Conservation (phyloP, 2,888 invertebrate genomes). For the Diplazon laetatorius region DNA sequence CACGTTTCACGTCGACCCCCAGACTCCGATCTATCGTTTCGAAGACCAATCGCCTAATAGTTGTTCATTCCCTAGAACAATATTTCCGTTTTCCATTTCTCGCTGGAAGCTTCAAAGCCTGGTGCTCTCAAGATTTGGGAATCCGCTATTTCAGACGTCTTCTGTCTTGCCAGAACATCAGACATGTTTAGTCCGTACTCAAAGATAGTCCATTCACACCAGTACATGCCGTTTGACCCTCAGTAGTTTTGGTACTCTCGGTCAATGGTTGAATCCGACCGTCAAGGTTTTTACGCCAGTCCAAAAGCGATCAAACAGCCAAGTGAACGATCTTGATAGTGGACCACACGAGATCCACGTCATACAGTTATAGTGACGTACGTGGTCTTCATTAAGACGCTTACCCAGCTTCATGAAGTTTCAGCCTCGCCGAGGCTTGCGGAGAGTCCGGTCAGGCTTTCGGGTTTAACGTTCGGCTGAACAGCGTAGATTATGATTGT, state of each 20-base stretch:
- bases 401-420: slow-evolving; percentile 34
- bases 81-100: slow-evolving; percentile 1
- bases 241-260: not conserved
- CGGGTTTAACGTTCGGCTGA: slow-evolving; percentile 40
- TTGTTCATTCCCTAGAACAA: not conserved
- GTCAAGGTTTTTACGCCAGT: slow-evolving; percentile 39
- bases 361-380: slow-evolving; percentile 4
- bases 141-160: slow-evolving; percentile 1
- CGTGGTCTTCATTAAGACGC: slow-evolving; percentile 33
- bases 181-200: slow-evolving; percentile 14
- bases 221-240: not conserved
- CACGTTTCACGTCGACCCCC: slow-evolving; percentile 39
- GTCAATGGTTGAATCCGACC: slow-evolving; percentile 6
- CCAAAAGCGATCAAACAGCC: slow-evolving; percentile 13
- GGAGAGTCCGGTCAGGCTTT: not conserved
- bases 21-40: not conserved
- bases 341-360: not conserved
- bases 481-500: slow-evolving; percentile 41
- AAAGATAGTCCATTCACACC: not conserved
- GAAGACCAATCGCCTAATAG: not conserved
- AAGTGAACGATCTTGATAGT: not conserved
- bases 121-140: not conserved
- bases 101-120: not conserved
- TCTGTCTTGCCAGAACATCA: slow-evolving; percentile 1
- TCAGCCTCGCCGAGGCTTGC: not conserved